A percentile compares a stretch with the other conserved stretches of the same genome.
Evolutionary conservation across 1,140 invertebrate genomes (phyloP).

Genomic region (Cotesia vestalis): DNA sequence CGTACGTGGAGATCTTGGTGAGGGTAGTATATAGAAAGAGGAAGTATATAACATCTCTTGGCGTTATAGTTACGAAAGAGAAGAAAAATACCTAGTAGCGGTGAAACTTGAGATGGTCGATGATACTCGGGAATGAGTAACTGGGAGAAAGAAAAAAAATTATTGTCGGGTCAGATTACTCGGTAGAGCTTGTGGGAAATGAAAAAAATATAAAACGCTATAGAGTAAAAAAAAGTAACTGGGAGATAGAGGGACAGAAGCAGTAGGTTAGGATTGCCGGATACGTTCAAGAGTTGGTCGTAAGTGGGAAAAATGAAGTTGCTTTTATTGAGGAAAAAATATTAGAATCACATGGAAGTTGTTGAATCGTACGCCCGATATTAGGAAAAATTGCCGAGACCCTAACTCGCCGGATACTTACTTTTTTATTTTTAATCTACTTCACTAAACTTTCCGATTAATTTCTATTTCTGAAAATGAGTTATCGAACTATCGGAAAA

Average conservation of each 20-base stretch:
- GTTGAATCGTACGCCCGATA: not conserved
- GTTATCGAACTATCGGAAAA: too few species aligned
- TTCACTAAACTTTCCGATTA: too few species aligned
- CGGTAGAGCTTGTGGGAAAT: not conserved
- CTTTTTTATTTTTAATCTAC: too few species aligned
- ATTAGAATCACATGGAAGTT: not conserved
- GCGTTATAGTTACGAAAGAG: not conserved
- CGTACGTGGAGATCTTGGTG: too few species aligned
- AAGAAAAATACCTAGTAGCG: not conserved
- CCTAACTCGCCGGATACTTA: too few species aligned
- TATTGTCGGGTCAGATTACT: slow-evolving; percentile 1
- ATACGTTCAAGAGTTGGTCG: not conserved
- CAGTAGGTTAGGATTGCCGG: not conserved
- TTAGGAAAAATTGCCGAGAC: too few species aligned
- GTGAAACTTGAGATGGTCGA: slow-evolving; percentile 5
- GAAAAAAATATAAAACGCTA: too few species aligned
- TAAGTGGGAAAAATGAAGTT: slow-evolving; percentile 1
- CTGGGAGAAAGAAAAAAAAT: slow-evolving; percentile 1
- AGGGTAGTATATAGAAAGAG: too few species aligned
- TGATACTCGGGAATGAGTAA: not conserved
- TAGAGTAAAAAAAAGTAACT: too few species aligned
- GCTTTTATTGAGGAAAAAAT: not conserved
- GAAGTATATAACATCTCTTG: not conserved
- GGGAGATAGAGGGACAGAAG: not conserved
- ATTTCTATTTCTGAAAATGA: too few species aligned